Conservation (phyloP, 2,113 vertebrate genomes). For the Bubo bubo region DNA sequence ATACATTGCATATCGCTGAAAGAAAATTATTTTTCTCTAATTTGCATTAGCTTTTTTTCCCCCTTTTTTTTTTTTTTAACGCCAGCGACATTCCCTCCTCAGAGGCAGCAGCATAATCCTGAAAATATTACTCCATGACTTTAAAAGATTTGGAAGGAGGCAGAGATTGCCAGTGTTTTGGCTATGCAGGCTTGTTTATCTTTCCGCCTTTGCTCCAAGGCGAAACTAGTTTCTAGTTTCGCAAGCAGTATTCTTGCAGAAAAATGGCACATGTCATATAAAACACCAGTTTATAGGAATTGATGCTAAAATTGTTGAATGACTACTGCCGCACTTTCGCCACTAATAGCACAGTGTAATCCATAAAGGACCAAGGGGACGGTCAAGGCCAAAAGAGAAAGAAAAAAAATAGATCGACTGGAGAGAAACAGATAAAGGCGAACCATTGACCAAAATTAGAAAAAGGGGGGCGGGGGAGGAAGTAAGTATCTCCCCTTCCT, state of each 20-base stretch:
- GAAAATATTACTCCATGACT: constrained; percentile 75
- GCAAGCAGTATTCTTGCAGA: constrained; percentile 79
- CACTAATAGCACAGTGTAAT: constrained; percentile 26
- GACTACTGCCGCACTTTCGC: constrained; percentile 65
- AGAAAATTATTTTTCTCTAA: constrained; percentile 86
- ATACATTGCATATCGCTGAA: constrained; percentile 84
- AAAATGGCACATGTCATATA: constrained; percentile 77
- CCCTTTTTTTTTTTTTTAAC: background rate
- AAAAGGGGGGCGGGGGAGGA: background rate
- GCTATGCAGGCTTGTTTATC: constrained; percentile 79
- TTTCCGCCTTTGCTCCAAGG: constrained; percentile 82
- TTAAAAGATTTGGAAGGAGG: constrained; percentile 78
- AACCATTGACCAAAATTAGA: background rate
- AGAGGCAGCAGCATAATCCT: constrained; percentile 74
- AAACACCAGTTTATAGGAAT: constrained; percentile 75
- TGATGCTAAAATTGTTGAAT: constrained; percentile 75
- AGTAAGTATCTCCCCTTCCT: background rate
- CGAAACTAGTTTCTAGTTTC: constrained; percentile 81
- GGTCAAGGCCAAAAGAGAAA: constrained; percentile 1
- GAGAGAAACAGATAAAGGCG: constrained; percentile 15
- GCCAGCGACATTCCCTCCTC: constrained; percentile 64
- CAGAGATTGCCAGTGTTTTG: constrained; percentile 77
- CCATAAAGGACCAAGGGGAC: constrained; percentile 29
- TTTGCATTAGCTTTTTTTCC: constrained; percentile 77
- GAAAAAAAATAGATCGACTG: background rate